Evolutionary conservation across 1,140 invertebrate genomes (phyloP).

Genomic region (Brachionus paranguensis): DNA sequence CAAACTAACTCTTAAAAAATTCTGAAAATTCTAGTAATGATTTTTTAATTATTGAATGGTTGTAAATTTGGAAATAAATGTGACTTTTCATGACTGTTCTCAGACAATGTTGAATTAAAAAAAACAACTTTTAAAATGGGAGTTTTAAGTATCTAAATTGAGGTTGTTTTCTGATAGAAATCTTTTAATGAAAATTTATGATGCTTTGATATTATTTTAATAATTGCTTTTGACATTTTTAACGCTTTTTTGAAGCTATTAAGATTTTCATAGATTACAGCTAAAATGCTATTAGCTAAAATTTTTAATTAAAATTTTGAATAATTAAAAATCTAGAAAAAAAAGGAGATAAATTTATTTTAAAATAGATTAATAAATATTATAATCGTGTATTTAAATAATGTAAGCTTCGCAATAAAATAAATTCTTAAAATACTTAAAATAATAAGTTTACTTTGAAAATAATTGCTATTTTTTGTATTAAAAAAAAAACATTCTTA

Average conservation of each 20-base stretch:
- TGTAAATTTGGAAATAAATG: background rate
- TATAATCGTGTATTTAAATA: background rate
- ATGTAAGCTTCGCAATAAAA: background rate
- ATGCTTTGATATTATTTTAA: background rate
- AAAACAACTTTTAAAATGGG: background rate
- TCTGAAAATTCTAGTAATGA: too few relatives aligned
- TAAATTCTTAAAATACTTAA: too few relatives aligned
- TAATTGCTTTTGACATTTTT: background rate
- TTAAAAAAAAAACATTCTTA: background rate
- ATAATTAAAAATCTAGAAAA: background rate
- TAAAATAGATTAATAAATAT: background rate
- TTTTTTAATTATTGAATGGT: too few relatives aligned
- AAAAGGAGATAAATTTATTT: background rate
- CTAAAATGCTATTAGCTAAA: background rate
- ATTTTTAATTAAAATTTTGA: background rate
- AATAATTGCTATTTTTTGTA: background rate
- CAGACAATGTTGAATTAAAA: background rate
- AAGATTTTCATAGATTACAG: background rate
- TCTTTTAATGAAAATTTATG: background rate
- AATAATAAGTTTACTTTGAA: too few relatives aligned
- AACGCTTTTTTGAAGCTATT: background rate
- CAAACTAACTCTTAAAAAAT: background rate
- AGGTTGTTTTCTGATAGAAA: background rate
- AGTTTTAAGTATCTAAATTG: background rate
- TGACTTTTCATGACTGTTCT: background rate